Conservation (phyloP, 1,140 invertebrate species). For the Metopolophium dirhodum region DNA sequence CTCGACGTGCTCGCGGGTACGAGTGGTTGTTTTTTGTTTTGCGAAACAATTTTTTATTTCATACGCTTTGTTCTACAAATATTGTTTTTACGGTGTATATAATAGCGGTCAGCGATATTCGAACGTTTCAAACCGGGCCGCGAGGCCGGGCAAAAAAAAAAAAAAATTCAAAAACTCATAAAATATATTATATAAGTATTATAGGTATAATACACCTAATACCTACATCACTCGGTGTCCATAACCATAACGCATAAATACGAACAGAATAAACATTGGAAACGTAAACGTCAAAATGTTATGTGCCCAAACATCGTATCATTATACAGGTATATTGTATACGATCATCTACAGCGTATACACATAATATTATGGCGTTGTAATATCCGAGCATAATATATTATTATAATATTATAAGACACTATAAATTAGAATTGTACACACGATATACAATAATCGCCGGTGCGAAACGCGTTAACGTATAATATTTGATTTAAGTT, state of each 20-base stretch:
- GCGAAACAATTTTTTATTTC: neutral
- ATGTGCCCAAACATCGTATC: neutral
- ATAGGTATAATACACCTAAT: neutral
- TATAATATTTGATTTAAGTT: constrained; percentile 39
- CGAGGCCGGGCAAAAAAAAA: neutral
- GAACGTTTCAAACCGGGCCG: neutral
- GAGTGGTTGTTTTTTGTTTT: neutral
- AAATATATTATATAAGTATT: neutral
- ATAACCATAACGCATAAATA: neutral
- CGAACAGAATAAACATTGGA: constrained; percentile 26
- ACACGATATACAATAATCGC: neutral
- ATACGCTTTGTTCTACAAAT: neutral
- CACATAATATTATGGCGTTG: neutral
- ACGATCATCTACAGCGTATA: neutral
- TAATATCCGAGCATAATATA: neutral
- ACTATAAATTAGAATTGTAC: constrained; percentile 24
- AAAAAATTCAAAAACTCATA: neutral
- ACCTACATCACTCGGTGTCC: neutral
- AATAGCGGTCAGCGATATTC: no score
- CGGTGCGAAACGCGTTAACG: constrained; percentile 7
- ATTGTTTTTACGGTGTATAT: no score
- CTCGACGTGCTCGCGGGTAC: neutral
- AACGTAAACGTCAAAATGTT: constrained; percentile 41
- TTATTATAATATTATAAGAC: neutral
- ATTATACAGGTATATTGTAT: neutral